These are phyloP conservation scores for Cairina moschata DNA, from an alignment of 2,113 vertebrate species.

Conservation along the genomic window DNA sequence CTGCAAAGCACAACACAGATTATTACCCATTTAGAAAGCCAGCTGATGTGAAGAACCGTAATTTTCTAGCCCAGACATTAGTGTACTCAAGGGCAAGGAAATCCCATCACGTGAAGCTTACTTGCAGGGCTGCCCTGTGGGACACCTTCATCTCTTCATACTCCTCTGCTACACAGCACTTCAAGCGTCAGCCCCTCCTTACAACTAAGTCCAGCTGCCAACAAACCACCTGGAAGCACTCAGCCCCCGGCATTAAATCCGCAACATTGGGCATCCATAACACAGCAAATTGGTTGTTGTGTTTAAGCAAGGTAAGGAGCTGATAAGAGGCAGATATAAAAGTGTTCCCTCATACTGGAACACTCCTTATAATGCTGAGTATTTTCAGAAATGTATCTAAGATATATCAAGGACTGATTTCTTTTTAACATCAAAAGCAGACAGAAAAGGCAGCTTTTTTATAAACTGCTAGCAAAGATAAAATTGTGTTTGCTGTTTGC, in stretches of 20 bases:
- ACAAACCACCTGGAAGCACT: neutral
- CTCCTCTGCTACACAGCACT: neutral
- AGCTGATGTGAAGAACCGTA: neutral
- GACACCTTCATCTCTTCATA: neutral
- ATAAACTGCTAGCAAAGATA: slow-evolving; percentile 3
- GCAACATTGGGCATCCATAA: neutral
- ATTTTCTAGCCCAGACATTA: neutral
- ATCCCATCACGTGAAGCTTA: neutral
- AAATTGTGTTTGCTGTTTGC: neutral
- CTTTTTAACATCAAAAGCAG: neutral
- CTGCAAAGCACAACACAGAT: neutral
- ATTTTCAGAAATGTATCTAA: neutral
- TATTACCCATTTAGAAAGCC: neutral
- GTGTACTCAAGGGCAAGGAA: neutral
- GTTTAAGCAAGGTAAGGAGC: neutral
- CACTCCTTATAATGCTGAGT: neutral
- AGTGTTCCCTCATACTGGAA: neutral
- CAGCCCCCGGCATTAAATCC: neutral
- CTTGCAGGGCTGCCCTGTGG: neutral
- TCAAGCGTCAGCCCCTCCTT: neutral
- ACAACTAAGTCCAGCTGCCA: neutral
- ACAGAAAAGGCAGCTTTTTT: neutral
- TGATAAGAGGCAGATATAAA: neutral
- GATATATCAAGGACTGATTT: neutral
- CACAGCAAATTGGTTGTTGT: neutral